Percentiles rank a stretch among this genome's conserved stretches.
Conservation (phyloP, 2,113 vertebrate genomes). For the Chascanopsetta lugubris region DNA sequence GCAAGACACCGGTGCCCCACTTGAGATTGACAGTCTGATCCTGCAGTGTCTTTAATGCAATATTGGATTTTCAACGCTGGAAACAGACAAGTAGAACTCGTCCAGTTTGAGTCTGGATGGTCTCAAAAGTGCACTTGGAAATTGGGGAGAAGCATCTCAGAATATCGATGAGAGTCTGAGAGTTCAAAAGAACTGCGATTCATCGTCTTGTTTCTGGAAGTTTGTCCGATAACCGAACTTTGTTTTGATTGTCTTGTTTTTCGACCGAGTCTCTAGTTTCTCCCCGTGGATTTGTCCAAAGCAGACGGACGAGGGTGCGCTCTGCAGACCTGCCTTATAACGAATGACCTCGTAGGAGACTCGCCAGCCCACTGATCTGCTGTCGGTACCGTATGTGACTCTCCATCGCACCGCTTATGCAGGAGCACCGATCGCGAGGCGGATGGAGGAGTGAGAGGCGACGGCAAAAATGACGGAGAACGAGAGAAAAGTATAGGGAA, state of each 20-base stretch:
- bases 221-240: too few relatives aligned
- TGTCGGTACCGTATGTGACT: slow-evolving; percentile 21
- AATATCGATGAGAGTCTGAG: too few relatives aligned
- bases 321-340: too few relatives aligned
- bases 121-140: too few relatives aligned
- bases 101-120: neutral
- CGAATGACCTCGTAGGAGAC: slow-evolving; percentile 30
- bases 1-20: neutral
- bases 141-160: too few relatives aligned
- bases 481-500: slow-evolving; percentile 13
- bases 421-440: slow-evolving; percentile 53
- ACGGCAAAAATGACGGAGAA: slow-evolving; percentile 39
- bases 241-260: too few relatives aligned
- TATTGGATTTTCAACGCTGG: neutral
- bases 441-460: slow-evolving; percentile 54
- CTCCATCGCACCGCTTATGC: slow-evolving; percentile 20
- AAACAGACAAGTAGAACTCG: neutral
- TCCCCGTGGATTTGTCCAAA: too few relatives aligned
- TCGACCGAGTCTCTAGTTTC: too few relatives aligned
- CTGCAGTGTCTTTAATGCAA: neutral
- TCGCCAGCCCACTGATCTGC: slow-evolving; percentile 30
- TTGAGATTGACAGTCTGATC: neutral
- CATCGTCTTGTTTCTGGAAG: too few relatives aligned
- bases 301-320: too few relatives aligned
- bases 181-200: too few relatives aligned